Conservation (phyloP, 2,113 vertebrate species). For the Pampusana beccarii region DNA sequence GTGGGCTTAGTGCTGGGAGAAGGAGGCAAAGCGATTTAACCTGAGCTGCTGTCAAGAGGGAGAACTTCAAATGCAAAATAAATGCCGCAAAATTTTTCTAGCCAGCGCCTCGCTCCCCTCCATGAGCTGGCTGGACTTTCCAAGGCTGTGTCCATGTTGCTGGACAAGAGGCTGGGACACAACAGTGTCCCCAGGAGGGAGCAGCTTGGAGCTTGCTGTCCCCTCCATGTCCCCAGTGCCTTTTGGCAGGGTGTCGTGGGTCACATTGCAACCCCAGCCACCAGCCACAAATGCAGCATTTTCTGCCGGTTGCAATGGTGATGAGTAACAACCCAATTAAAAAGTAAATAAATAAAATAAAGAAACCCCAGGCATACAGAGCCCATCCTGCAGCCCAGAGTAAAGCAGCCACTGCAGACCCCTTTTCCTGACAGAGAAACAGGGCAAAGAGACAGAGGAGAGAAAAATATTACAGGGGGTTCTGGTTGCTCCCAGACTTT, state of each 20-base stretch:
- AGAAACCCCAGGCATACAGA: background rate
- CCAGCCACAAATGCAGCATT: background rate
- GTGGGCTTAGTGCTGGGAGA: background rate
- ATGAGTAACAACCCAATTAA: background rate
- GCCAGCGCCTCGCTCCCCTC: background rate
- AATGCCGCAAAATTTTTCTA: background rate
- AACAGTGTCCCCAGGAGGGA: background rate
- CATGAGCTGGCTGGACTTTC: background rate
- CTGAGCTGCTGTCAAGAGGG: background rate
- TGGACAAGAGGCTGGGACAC: background rate
- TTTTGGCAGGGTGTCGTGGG: background rate
- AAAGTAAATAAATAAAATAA: background rate
- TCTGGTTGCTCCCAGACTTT: background rate
- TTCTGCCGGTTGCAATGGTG: background rate
- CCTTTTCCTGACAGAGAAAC: background rate
- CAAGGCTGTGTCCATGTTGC: background rate
- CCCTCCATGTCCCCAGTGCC: accelerated
- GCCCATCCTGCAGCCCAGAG: accelerated
- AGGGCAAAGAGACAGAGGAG: background rate
- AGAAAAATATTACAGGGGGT: accelerated
- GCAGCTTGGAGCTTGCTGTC: background rate
- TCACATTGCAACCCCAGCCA: accelerated
- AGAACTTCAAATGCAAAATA: background rate
- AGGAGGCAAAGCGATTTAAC: background rate
- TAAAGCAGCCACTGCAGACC: background rate